Base-by-base conservation (phyloP, 2,797 vertebrate species). In the Falco naumanni region DNA sequence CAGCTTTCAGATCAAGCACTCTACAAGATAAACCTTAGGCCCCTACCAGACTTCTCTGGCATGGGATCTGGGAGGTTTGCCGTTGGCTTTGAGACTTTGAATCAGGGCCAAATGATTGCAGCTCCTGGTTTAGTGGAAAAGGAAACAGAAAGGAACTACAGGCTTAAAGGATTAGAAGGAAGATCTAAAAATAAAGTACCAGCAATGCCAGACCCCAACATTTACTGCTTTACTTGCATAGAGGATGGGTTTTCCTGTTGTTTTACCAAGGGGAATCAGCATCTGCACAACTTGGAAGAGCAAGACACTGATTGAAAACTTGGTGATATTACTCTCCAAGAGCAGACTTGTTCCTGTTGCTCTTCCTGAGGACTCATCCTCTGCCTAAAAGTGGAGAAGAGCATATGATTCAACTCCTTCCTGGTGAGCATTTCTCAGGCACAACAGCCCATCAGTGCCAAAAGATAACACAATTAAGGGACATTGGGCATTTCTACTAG, bases 81-180 rank as follows among this genome's bases (percentile, higher is more conserved):
- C 28, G 1, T 91, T 97, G 95, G 87, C 92, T 96, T 96, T 85
- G 92, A 95, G 92, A 74, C 92, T 93, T 86, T 95, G 96, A 94
- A 80, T 37, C 16, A 0, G 47, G 43, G 90, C 96, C 96, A 97
- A 96, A 74, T 54, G 83, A 97, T 97, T 95, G 93, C 92, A 95
- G 97, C 86, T 94, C 91, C 91, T 95, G 91, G 75, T 92, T 93
- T 89, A 56, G 72, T 80, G 90, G 66, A 94, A 96, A 91, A 92
- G 92, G 95, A 97, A 97, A 87, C 92, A 97, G 91, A 96, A 84
- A 96, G 95, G 82, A 95, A 90, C 94, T 84, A 18, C 4, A 1
- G 57, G 86, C 89, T 96, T 96, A 97, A 94, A 43, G 89, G 96
- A 95, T 96, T 93, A 91, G 94, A 96, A 93, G 95, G 92, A 95